phyloP scores from a whole-genome alignment of 2,888 invertebrate genomes.

The Perdita meconis region DNA sequence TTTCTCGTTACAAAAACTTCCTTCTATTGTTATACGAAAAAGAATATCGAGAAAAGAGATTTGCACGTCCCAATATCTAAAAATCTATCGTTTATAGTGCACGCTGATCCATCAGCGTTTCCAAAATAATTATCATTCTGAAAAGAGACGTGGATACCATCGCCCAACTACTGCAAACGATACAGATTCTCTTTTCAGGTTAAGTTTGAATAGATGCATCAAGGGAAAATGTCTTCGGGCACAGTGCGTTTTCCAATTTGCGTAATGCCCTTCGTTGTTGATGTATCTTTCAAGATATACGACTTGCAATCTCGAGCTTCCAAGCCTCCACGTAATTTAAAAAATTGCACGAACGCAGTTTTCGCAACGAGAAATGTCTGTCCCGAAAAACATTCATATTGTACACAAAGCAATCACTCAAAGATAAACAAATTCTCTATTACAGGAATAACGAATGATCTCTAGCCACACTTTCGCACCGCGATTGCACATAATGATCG shows the following conservation, averaged over 20 bases:
- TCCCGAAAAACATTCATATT: neutral
- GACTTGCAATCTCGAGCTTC: neutral
- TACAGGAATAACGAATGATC: too few relatives aligned
- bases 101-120: neutral
- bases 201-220: slow-evolving; percentile 13
- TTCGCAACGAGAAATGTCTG: neutral
- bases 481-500: neutral
- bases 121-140: neutral
- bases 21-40: neutral
- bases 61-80: too few relatives aligned
- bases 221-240: slow-evolving; percentile 3
- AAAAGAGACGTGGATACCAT: neutral
- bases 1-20: too few relatives aligned
- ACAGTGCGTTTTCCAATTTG: slow-evolving; percentile 32
- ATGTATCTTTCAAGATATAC: neutral
- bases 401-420: neutral
- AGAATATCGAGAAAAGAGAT: too few relatives aligned
- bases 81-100: too few relatives aligned
- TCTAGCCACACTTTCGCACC: neutral
- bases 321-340: slow-evolving; percentile 4
- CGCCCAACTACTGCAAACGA: neutral
- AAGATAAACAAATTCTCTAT: neutral
- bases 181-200: slow-evolving; percentile 9
- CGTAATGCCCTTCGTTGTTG: slow-evolving; percentile 16
- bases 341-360: slow-evolving; percentile 7